A percentile compares a stretch with the other conserved stretches of the same genome.
Conservation (phyloP, 2,888 invertebrate species). For the Drepana falcataria region DNA sequence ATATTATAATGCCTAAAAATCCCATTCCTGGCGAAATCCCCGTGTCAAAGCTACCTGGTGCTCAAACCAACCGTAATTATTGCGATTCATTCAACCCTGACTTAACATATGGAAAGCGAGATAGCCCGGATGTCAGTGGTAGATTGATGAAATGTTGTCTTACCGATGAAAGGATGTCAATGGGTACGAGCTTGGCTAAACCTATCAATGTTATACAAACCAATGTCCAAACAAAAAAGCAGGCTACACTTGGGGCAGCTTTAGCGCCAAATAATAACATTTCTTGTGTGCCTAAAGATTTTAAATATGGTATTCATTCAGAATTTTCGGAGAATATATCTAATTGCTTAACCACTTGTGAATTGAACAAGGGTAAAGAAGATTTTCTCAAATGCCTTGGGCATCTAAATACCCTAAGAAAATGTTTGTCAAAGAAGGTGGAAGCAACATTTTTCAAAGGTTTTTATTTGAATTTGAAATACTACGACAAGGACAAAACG, state of each 20-base stretch:
- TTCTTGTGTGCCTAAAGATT: constrained; percentile 47
- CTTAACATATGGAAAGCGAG: constrained; percentile 41
- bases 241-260: constrained; percentile 35
- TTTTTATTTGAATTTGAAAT: constrained; percentile 30
- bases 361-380: constrained; percentile 34
- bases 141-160: constrained; percentile 40
- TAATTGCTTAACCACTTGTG: constrained; percentile 38
- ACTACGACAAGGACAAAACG: constrained; percentile 35
- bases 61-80: constrained; percentile 31
- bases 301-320: constrained; percentile 51
- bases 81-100: constrained; percentile 43
- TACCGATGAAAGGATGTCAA: constrained; percentile 23
- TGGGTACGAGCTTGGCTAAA: constrained; percentile 36
- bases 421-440: constrained; percentile 25
- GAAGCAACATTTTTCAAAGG: constrained; percentile 21
- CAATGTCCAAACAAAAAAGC: constrained; percentile 30
- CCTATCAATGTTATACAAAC: constrained; percentile 38
- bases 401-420: constrained; percentile 45
- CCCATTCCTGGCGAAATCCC: constrained; percentile 22
- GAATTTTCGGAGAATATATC: constrained; percentile 40
- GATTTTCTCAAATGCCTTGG: constrained; percentile 49
- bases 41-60: constrained; percentile 16
- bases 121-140: constrained; percentile 46
- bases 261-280: constrained; percentile 59
- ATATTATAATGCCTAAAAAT: constrained; percentile 30